Conservation (phyloP, 2,113 vertebrate genomes). For the Mohoua ochrocephala region DNA sequence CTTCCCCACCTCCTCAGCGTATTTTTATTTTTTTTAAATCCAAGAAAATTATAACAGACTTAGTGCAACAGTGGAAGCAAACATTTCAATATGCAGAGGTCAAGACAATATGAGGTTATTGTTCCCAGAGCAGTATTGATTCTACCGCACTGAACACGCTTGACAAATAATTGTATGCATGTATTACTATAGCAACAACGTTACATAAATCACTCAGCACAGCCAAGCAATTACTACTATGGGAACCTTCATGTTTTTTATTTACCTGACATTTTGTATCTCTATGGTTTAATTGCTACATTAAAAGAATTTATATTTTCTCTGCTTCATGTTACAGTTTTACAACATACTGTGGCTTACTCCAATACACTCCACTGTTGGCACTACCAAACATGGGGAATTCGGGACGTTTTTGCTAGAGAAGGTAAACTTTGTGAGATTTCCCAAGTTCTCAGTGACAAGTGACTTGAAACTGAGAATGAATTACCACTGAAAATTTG, state of each 20-base stretch:
- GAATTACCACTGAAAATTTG: not conserved
- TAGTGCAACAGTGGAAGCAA: not conserved
- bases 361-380: not conserved
- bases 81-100: not conserved
- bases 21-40: not conserved
- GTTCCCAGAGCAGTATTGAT: not conserved
- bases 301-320: not conserved
- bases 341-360: not conserved
- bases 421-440: not conserved
- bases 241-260: not conserved
- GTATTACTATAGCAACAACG: not conserved
- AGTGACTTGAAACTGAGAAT: not conserved
- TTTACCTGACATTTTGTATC: not conserved
- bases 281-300: not conserved
- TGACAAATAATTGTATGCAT: not conserved
- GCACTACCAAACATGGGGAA: not conserved
- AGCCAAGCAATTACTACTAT: not conserved
- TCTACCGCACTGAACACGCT: not conserved
- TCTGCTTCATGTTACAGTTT: not conserved
- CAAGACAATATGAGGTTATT: not conserved
- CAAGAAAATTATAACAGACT: not conserved
- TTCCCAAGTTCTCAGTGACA: constrained; percentile 26
- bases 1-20: not conserved
- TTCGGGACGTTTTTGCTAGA: not conserved
- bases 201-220: not conserved